These are phyloP conservation scores for Branchinecta lynchi DNA, from an alignment of 1,140 invertebrate species.

Conservation along the genomic window DNA sequence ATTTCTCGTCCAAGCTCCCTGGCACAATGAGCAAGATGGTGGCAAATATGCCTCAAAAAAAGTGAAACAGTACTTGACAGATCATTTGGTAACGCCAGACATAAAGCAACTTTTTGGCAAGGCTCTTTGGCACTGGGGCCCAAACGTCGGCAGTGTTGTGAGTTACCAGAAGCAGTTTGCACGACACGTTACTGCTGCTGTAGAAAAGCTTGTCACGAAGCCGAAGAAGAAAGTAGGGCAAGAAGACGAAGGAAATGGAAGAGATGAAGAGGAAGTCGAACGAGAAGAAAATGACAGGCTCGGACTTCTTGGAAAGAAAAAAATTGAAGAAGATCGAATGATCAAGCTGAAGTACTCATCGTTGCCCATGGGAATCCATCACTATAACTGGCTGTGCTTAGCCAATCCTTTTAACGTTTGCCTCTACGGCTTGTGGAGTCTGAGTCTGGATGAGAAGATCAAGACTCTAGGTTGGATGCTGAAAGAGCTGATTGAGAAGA, in stretches of 20 bases:
- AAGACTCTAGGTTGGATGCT: conserved; percentile 12
- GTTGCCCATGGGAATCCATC: background rate
- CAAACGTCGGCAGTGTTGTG: background rate
- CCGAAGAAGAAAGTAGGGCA: background rate
- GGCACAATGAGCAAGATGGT: background rate
- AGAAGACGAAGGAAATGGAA: background rate
- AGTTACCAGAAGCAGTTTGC: background rate
- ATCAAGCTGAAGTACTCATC: background rate
- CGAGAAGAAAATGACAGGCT: background rate
- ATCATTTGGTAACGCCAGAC: background rate
- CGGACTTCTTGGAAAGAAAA: conserved; percentile 2
- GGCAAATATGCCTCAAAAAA: background rate
- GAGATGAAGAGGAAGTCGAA: conserved; percentile 14
- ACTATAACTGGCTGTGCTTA: conserved; percentile 8
- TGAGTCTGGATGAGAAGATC: conserved; percentile 13
- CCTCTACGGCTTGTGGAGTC: conserved; percentile 12
- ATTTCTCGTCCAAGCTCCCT: background rate
- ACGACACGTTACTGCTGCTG: background rate
- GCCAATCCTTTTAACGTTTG: background rate
- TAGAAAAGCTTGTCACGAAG: background rate
- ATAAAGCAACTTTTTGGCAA: too few relatives aligned
- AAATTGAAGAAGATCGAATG: conserved; percentile 7
- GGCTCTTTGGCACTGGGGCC: conserved; percentile 1
- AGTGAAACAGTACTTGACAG: background rate
- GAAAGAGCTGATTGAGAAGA: background rate